Base-by-base conservation (phyloP, 2,888 invertebrate genomes). In the Polyommatus iphigenia region DNA sequence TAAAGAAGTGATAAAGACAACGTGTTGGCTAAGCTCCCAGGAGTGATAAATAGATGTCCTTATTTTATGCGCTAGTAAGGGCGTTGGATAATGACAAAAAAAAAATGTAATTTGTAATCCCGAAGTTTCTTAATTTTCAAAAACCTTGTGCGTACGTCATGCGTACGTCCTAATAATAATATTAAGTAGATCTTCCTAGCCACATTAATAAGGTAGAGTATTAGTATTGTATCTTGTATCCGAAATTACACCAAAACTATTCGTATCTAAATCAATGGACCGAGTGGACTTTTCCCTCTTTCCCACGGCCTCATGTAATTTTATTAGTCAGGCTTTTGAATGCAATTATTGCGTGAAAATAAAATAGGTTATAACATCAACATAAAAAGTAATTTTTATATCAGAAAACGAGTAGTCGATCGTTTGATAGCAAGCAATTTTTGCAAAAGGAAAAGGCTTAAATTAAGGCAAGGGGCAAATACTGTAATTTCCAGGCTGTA, bases 281-380 rank as follows among this genome's bases (percentile, higher is more conserved):
- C 3, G 29, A 1, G 24, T 20, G 6, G n/a, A 59, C 8, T 59
- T 67, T 67, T 67, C 29, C 10, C 62, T 67, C 10, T 67, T 67
- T 67, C 62, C 7, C 62, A 67, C 62, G 62, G 62, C 62, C 62
- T 67, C 24, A 13, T 13, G 13, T 67, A 62, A 62, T 67, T 29
- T 67, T 29, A 67, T 62, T 62, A 24, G 62, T 62, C 62, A 62
- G 29, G 62, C 29, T 62, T 62, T 62, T 62, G 29, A 62, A 3
- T 62, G 62, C 62, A 67, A 67, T 67, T 67, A 67, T 67, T 29
- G 62, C 29, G 62, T 67, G 62, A 67, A 67, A 67, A 29, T 67
- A 24, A 62, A 24, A 24, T 62, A 13, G 24, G 24, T 24, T 67
- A 24, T 62, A 24, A 62, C 20, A 10, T 3, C 15, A 67, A 3